Base-by-base conservation (phyloP, 2,797 vertebrate genomes). In the Fratercula arctica region DNA sequence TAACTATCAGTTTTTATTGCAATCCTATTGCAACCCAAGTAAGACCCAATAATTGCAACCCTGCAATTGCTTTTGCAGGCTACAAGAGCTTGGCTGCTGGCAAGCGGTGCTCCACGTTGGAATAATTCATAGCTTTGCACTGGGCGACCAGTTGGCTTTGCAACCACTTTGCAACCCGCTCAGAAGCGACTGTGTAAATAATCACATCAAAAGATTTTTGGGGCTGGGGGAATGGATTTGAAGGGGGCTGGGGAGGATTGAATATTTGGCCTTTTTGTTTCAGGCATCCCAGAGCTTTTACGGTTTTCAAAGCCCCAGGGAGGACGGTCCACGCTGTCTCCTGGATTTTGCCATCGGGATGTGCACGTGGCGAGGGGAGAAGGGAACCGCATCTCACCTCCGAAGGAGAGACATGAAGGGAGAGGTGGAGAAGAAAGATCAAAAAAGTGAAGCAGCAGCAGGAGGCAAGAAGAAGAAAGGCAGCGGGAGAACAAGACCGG, bases 401-500 rank as follows among this genome's bases (percentile, higher is more conserved):
- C 25, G 23, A 74, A 85, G 56, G 72, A 70, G 87, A 81, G 37
- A 75, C 66, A 37, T 39, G 92, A 90, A 87, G 70, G 75, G 43
- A 89, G 43, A 64, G 25, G 79, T 66, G 83, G 73, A 90, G 82
- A 17, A 50, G 88, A 43, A 68, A 97, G 90, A 95, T 93, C 90
- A 93, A 93, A 95, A 66, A 21, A 78, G n/a, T 2, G n/a, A 81
- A 67, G 59, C 63, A 88, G 83, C 95, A 95, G 88, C 90, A 81
- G 94, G 90, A 95, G 79, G 88, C 73, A n/a, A 24, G 51, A 56
- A 77, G 89, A 94, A 96, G 64, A 95, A 95, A 94, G 82, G 87
- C 37, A 2, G 63, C 43, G 31, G 87, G 75, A 89, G 82, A 94
- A 88, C 73, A 90, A 87, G 94, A 56, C 73, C 5, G 13, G 28